Conservation (phyloP, 2,113 vertebrate genomes). For the Raja brachyura region DNA sequence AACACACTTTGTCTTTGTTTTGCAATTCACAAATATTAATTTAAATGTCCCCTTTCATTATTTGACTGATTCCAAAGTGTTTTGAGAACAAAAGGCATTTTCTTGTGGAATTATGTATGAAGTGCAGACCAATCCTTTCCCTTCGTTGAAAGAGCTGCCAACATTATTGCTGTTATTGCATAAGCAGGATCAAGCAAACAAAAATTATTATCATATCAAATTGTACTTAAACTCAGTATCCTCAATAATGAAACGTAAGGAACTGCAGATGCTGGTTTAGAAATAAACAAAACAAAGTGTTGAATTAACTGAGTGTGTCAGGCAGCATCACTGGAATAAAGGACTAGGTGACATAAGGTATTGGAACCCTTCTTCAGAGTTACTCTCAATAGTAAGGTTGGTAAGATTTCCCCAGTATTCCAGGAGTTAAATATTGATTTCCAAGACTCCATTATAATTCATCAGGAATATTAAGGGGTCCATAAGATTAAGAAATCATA, state of each 20-base stretch:
- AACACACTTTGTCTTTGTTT: not conserved
- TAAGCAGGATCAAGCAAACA: not conserved
- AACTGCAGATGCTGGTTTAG: no score
- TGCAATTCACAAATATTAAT: not conserved
- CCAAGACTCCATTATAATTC: no score
- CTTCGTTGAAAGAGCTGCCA: not conserved
- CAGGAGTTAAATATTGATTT: not conserved
- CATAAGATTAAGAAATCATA: not conserved
- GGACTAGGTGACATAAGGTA: no score
- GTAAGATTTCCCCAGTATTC: not conserved
- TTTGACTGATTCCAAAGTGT: not conserved
- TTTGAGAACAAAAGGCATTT: not conserved
- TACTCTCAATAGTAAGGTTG: not conserved
- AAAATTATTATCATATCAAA: not conserved
- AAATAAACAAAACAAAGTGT: no score
- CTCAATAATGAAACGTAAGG: not conserved
- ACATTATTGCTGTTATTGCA: not conserved
- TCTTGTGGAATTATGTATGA: not conserved
- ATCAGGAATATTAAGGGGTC: no score
- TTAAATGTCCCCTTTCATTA: not conserved
- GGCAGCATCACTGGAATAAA: no score
- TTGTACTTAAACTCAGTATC: not conserved
- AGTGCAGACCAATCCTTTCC: not conserved
- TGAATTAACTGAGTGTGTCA: no score
- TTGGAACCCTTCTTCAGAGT: no score